These are phyloP conservation scores for Drosophila macrospina DNA, from an alignment of 2,888 invertebrate genomes.

Conservation along the genomic window DNA sequence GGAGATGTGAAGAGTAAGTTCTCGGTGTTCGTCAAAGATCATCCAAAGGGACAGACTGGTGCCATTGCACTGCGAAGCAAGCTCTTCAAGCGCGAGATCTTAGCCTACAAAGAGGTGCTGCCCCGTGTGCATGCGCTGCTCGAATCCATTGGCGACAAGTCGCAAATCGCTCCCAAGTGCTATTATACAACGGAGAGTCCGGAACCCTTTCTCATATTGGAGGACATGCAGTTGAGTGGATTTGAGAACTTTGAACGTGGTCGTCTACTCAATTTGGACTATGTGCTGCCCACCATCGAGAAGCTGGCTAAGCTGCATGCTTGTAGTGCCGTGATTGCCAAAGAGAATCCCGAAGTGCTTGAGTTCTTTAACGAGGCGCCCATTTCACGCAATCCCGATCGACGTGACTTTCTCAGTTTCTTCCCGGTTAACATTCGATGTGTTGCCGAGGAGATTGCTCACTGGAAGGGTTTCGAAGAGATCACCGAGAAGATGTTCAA, in stretches of 20 bases:
- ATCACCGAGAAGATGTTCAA: conserved; percentile 84
- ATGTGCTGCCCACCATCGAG: conserved; percentile 86
- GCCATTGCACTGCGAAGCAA: conserved; percentile 84
- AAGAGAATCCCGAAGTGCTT: conserved; percentile 77
- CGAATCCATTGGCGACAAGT: conserved; percentile 80
- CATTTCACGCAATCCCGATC: conserved; percentile 83
- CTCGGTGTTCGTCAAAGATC: conserved; percentile 84
- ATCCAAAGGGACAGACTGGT: conserved; percentile 83
- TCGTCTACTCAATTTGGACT: conserved; percentile 86
- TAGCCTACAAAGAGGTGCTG: conserved; percentile 82
- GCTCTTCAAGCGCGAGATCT: conserved; percentile 84
- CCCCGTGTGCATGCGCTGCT: conserved; percentile 81
- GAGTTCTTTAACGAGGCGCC: conserved; percentile 83
- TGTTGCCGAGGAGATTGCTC: conserved; percentile 82
- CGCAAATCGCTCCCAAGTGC: conserved; percentile 83
- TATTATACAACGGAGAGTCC: conserved; percentile 84
- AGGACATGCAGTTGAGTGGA: conserved; percentile 87
- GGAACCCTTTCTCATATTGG: conserved; percentile 85
- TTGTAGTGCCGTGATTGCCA: conserved; percentile 84
- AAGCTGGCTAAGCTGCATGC: conserved; percentile 87
- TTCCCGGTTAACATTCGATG: conserved; percentile 84
- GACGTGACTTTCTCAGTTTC: conserved; percentile 83
- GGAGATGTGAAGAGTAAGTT: conserved; percentile 77
- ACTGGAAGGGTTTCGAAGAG: conserved; percentile 84
- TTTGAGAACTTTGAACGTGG: conserved; percentile 87